Evolutionary conservation across 2,888 invertebrate species (phyloP).

Genomic region (Thecocarcelia acutangulata): DNA sequence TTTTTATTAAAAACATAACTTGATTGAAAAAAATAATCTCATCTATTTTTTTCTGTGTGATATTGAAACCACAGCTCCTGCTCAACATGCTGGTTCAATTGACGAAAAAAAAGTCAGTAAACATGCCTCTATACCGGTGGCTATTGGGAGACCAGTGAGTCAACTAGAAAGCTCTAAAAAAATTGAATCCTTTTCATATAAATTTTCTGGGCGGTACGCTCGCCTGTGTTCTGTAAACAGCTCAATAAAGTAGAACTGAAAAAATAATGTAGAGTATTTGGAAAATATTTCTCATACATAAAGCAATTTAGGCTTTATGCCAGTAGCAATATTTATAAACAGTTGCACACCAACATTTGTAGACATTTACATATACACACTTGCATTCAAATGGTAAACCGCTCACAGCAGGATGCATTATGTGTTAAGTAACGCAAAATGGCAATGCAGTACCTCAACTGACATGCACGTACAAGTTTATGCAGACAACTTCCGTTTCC

Average conservation of each 20-base stretch:
- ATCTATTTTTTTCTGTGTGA: too few species aligned
- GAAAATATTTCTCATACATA: conserved; percentile 18
- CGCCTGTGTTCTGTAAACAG: too few species aligned
- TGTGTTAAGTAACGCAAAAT: conserved; percentile 57
- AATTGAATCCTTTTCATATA: too few species aligned
- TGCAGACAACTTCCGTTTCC: conserved; percentile 48
- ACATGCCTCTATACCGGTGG: too few species aligned
- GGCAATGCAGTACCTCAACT: conserved; percentile 57
- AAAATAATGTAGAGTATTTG: conserved; percentile 20
- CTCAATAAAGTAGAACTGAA: background rate
- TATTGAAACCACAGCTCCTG: too few species aligned
- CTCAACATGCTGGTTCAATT: too few species aligned
- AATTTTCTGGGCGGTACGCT: too few species aligned
- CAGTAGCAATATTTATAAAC: conserved; percentile 16
- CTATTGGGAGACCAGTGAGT: too few species aligned
- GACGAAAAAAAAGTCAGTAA: too few species aligned
- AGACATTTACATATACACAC: conserved; percentile 9
- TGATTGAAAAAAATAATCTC: too few species aligned
- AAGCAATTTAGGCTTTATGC: conserved; percentile 48
- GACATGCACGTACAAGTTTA: conserved; percentile 27
- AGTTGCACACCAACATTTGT: background rate
- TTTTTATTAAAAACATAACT: too few species aligned
- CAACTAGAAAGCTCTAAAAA: too few species aligned
- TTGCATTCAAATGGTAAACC: conserved; percentile 2
- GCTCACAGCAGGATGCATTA: conserved; percentile 55